Base-by-base conservation (phyloP, 2,888 invertebrate species). In the Eristalis pertinax region DNA sequence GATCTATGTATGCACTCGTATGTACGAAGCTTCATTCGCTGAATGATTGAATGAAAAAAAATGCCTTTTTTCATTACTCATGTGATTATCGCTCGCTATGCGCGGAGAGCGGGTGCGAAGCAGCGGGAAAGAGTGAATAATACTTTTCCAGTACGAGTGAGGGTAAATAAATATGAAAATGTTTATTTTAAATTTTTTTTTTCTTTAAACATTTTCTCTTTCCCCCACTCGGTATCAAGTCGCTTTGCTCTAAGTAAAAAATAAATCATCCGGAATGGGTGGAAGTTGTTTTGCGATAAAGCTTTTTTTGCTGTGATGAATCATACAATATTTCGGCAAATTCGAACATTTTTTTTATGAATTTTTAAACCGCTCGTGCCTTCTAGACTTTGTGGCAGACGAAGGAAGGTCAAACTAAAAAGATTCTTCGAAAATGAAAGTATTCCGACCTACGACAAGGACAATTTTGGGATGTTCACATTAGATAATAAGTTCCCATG, bases 91-190 rank as follows among this genome's bases (percentile, higher is more conserved):
- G 58, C 15, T 41, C 38, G 38, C 26, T 41, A 41, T 56, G 26
- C 38, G 67, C 26, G 41, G 22, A 41, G 43, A 29, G 1, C n/a
- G n/a, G 29, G 32, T n/a, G 29, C 29, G 38, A n/a, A n/a, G 38
- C 35, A 64, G 43, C 4, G n/a, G 11, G 43, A 19, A 19, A 32
- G 58, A 69, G 58, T 69, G 69, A 60, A 38, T 60, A 67, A 67
- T 67, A 58, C 22, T 75, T 60, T 60, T 60, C 60, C 32, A 19
- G 11, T 38, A 2, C 13, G 1, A 8, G 35, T 35, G 65, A 24
- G 26, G 41, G 67, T 60, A 75, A 65, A 41, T 60, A 75, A 60
- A 58, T 58, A 58, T 41, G 38, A 58, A 67, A 67, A 15, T 75
- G 67, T 75, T 75, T 75, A 75, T 60, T 75, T 58, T 67, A 24